Evolutionary conservation across 2,888 invertebrate genomes (phyloP), one percentile per base, ranked within the genome.

Genomic region (Nomada flava): DNA sequence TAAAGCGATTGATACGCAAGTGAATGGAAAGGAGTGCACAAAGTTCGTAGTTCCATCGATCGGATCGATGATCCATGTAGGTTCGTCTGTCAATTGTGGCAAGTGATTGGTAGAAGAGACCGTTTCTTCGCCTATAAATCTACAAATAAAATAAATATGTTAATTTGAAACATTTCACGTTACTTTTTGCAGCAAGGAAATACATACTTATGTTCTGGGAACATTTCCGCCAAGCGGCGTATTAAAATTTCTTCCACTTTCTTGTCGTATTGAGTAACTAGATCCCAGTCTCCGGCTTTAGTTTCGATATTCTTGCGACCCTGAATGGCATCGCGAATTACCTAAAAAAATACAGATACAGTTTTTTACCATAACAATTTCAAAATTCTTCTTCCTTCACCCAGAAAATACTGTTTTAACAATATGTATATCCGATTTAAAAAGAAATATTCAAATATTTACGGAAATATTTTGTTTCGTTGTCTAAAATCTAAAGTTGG

Each of bases 41-140:
- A 98, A 98, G 94, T 98, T 98, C 65, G 96, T 96, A 0, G 98
- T 98, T 42, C 98, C 98, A 94, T 98, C 98, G 72, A 98, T 97
- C 13, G 98, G 98, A 94, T 98, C 97, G 75, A 97, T 96, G 83
- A 97, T 96, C 97, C 97, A 97, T 0, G 98, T 98, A 23, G 98
- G 97, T 15, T 95, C 95, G 90, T 97, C 95, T 0, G 97, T 97
- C 83, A 97, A 94, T 59, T 95, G 94, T 76, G 95, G 95, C 67
- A 95, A 95, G 64, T 94, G 92, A 20, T 94, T 93, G 59, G 94
- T 93, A 69, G 86, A 80, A 2, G 91, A 91, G 4, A 95, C 94
- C 52, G 95, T 95, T 93, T 98, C 98, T 92, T 98, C 98, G 2
- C 97, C 97, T 88, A 98, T 97, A 92, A 97, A 97, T 92, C 97